A percentile compares a stretch with the other conserved stretches of the same genome.
phyloP scores from a whole-genome alignment of 2,888 invertebrate species.

The Hedya salicella region DNA sequence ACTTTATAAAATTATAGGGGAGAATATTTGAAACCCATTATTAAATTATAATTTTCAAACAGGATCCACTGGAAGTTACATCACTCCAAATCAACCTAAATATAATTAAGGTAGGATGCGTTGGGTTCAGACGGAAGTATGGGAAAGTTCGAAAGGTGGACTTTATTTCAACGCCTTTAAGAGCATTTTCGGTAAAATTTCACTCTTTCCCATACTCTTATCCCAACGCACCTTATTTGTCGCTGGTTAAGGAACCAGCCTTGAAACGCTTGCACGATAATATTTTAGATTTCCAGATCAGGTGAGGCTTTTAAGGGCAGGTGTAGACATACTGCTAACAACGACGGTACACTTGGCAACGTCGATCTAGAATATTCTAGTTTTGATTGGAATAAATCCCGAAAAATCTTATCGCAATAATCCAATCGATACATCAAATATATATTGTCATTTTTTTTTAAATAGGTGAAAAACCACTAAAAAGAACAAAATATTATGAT shows the following conservation, averaged over 20 bases:
- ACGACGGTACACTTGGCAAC: not conserved
- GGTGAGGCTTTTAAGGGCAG: too few species aligned
- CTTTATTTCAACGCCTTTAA: too few species aligned
- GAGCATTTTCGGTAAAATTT: too few species aligned
- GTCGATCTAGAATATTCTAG: not conserved
- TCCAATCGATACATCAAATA: not conserved
- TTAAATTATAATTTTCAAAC: conserved; percentile 9
- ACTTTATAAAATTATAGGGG: conserved; percentile 15
- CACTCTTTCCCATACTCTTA: too few species aligned
- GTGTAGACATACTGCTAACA: not conserved
- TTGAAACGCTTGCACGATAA: too few species aligned
- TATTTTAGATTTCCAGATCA: too few species aligned
- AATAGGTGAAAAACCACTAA: not conserved
- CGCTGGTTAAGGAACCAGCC: too few species aligned
- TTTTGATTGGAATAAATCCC: not conserved
- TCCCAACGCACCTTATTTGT: not conserved
- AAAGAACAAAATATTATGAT: conserved; percentile 11
- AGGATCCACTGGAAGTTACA: conserved; percentile 19
- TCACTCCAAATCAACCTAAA: conserved; percentile 1
- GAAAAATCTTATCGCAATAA: not conserved
- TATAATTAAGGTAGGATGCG: too few species aligned
- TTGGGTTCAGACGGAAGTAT: too few species aligned
- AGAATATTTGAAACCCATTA: conserved; percentile 37
- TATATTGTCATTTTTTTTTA: not conserved
- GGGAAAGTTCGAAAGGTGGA: too few species aligned